Base-by-base conservation (phyloP, 2,113 vertebrate genomes). In the Micronycteris hirsuta region DNA sequence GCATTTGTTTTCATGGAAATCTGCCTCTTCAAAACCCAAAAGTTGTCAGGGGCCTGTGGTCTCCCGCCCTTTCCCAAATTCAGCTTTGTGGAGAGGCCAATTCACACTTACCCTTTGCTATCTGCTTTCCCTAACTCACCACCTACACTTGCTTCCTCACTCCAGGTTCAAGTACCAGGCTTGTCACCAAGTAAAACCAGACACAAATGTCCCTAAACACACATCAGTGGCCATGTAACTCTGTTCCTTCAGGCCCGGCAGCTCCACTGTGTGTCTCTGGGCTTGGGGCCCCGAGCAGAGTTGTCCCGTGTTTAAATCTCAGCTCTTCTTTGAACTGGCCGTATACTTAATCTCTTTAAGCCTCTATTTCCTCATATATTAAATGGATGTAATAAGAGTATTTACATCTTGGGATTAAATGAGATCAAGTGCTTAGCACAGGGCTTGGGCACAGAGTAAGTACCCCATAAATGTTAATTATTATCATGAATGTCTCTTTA, bases 381-480 rank as follows among this genome's bases (percentile, higher is more conserved):
- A 93, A 91, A 82, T 67, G 45, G 41, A 81, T 71, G 22, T 86
- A 97, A 92, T 70, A 93, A 88, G 78, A 91, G 58, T 74, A 95
- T 95, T 91, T 96, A 93, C 74, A 49, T 87, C 84, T 91, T 47
- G 67, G 95, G 96, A 96, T 97, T 96, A 96, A 96, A 87, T 82
- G 74, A 96, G 96, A 94, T 97, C 89, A 95, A 96, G 94, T 81
- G 86, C 94, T 96, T 97, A 97, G 95, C 74, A 31, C 77, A 63
- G 77, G 70, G 52, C 63, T 93, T 77, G 87, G 90, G 65, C 47
- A 2, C 70, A 14, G 63, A 71, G 93, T 71, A 93, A 97, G 63
- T 76, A 95, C 89, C 93, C 91, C 67, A 88, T 97, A 96, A 97
- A 97, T 90, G 93, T 95, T 96, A 56, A 45, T 68, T 91, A 31